Percentiles rank a stretch among this genome's conserved stretches.
These are phyloP conservation scores for Desoria tigrina DNA, from an alignment of 2,888 invertebrate genomes.

Conservation along the genomic window DNA sequence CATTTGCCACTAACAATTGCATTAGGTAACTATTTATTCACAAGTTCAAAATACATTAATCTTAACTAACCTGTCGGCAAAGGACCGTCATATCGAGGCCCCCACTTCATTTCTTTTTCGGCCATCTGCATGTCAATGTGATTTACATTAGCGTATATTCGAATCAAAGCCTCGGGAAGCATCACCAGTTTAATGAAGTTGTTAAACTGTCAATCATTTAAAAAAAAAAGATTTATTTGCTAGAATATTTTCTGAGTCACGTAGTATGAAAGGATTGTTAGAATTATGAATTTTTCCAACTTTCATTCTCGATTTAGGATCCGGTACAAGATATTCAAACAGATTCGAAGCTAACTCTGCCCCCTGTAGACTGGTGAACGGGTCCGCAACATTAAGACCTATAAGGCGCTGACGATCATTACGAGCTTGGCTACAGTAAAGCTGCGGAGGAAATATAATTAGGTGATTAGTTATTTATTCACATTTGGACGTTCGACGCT, in stretches of 20 bases:
- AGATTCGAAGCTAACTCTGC: constrained; percentile 24
- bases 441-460: constrained; percentile 31
- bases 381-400: constrained; percentile 32
- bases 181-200: constrained; percentile 43
- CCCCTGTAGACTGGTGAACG: constrained; percentile 35
- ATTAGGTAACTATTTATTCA: too few species aligned
- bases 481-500: not conserved
- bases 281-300: constrained; percentile 21
- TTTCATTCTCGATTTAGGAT: constrained; percentile 18
- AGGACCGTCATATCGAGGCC: constrained; percentile 22
- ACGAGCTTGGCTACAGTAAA: constrained; percentile 15
- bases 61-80: not conserved
- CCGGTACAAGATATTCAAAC: constrained; percentile 36
- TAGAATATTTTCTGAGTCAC: not conserved
- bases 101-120: constrained; percentile 44
- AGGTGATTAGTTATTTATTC: not conserved
- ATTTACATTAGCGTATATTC: constrained; percentile 42
- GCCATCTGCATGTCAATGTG: constrained; percentile 33
- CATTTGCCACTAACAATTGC: too few species aligned
- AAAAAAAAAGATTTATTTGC: not conserved
- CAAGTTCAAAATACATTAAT: too few species aligned
- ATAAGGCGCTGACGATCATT: constrained; percentile 22
- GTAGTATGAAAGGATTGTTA: not conserved
- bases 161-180: constrained; percentile 46
- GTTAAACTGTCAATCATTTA: constrained; percentile 43